Evolutionary conservation across 2,113 vertebrate genomes (phyloP).

Genomic region (Petroica traversi): DNA sequence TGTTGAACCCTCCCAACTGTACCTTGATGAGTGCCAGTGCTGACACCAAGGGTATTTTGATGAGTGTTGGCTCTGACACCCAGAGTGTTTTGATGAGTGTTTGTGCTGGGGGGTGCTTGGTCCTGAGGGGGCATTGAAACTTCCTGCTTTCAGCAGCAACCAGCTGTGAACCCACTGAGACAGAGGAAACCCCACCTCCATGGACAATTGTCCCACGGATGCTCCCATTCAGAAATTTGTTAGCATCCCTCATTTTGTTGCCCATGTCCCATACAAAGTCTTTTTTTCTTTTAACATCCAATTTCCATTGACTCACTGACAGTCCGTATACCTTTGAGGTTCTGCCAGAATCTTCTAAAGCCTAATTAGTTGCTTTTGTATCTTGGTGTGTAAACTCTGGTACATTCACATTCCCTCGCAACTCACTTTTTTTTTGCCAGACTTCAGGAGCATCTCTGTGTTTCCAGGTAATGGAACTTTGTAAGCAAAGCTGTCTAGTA

Average conservation of each 20-base stretch:
- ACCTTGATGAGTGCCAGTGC: background rate
- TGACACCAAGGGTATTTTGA: background rate
- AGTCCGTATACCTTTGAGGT: background rate
- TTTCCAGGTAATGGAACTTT: background rate
- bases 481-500: background rate
- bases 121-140: background rate
- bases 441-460: background rate
- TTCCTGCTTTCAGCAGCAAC: background rate
- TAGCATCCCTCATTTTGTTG: background rate
- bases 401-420: background rate
- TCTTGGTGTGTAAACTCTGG: background rate
- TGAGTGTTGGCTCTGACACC: background rate
- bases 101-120: background rate
- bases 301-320: background rate
- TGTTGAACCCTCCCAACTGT: background rate
- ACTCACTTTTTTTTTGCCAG: background rate
- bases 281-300: background rate
- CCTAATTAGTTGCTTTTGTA: background rate
- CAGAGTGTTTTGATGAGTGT: background rate
- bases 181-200: background rate
- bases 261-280: background rate
- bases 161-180: background rate
- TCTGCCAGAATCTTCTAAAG: background rate
- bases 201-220: background rate
- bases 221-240: background rate